These are phyloP conservation scores for Eupsittula cactorum DNA, from an alignment of 2,113 vertebrate species.

Conservation along the genomic window DNA sequence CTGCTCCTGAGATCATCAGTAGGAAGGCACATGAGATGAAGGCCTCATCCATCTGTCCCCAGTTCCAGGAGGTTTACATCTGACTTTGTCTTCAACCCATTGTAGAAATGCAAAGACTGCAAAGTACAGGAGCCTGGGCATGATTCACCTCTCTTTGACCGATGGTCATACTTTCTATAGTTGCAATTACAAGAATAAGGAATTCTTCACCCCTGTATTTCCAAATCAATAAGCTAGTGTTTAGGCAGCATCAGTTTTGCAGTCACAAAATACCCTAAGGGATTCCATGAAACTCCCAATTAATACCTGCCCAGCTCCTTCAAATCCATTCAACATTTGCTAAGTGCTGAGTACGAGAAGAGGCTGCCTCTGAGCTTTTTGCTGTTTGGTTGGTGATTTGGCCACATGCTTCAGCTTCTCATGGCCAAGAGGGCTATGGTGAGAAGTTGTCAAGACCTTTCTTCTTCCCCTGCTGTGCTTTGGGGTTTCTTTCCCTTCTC, in stretches of 20 bases:
- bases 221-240: neutral
- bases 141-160: neutral
- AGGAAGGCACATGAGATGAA: neutral
- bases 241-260: neutral
- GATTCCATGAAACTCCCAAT: neutral
- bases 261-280: neutral
- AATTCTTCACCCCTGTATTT: neutral
- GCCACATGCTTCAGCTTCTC: neutral
- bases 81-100: neutral
- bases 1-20: neutral
- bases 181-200: neutral
- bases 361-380: neutral
- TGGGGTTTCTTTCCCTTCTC: neutral
- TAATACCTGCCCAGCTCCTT: neutral
- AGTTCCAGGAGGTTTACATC: neutral
- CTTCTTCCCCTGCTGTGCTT: neutral
- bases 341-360: neutral
- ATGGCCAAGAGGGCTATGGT: neutral
- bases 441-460: neutral
- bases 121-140: neutral
- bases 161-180: neutral
- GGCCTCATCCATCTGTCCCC: neutral
- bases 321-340: neutral
- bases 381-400: neutral
- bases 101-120: neutral